Base-by-base conservation (phyloP, 2,113 vertebrate species). In the Anas platyrhynchos region DNA sequence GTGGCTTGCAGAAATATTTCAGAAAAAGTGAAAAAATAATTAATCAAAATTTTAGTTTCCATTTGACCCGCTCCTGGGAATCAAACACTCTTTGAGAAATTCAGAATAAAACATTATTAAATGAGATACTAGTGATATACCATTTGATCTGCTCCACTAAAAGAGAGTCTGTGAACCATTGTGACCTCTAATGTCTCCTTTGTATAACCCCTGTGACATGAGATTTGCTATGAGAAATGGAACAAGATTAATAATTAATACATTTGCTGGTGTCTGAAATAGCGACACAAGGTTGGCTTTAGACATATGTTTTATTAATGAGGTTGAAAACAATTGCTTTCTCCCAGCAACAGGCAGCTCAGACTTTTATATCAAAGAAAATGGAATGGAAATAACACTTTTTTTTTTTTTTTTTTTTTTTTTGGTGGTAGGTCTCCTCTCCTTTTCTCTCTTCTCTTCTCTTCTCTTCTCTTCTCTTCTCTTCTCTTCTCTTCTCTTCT, bases 241-340 rank as follows among this genome's bases (percentile, higher is more conserved):
- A 96, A 89, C 50, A 74, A 43, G 91, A 83, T 96, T 81, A 97
- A 94, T 97, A 93, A 97, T 95, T 95, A 93, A 91, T 92, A 46
- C 16, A 0, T 74, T 88, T 91, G 65, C 86, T 85, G 71, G 72
- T 94, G 91, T 89, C 93, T 96, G 73, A 91, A 96, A 76, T 61
- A 76, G 84, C 17, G 83, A 83, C 91, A 86, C 36, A 66, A 85
- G 69, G 54, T 65, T 96, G 94, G 63, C 84, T 96, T 95, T 68
- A 86, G 81, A 56, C 31, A 25, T 41, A 93, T 91, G 67, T 95
- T 97, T 97, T 96, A 85, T 97, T 96, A 93, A 94, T 88, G 81
- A 91, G 77, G 77, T 90, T 94, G 88, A 88, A 86, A 96, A 95
- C 91, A 96, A 96, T 94, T 94, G 83, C 55, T 93, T 93, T 93